A percentile compares a stretch with the other conserved stretches of the same genome.
Conservation (phyloP, 2,113 vertebrate species). For the Petroica traversi region DNA sequence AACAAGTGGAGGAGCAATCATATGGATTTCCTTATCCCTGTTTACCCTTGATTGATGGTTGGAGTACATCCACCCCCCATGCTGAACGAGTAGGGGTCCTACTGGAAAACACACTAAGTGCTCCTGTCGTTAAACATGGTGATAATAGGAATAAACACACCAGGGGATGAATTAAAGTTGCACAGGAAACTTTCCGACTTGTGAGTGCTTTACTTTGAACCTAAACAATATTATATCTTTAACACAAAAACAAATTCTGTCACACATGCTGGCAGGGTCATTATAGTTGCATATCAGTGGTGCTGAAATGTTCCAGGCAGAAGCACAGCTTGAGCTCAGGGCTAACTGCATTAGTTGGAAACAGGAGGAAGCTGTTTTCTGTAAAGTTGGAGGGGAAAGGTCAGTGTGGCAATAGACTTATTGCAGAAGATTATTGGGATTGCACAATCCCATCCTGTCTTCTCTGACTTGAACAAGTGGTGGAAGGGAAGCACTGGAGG, state of each 20-base stretch:
- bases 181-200: conserved; percentile 33
- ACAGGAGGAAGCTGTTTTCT: conserved; percentile 41
- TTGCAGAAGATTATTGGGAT: background rate
- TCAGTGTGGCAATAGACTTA: conserved; percentile 5
- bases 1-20: background rate
- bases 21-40: conserved; percentile 1
- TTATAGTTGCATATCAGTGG: conserved; percentile 6
- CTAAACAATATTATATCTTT: conserved; percentile 43
- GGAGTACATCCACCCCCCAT: background rate
- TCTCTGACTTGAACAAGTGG: background rate
- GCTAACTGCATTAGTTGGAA: background rate
- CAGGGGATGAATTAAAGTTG: conserved; percentile 11
- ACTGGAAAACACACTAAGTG: conserved; percentile 38
- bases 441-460: background rate
- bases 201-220: conserved; percentile 38
- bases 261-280: conserved; percentile 26
- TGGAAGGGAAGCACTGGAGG: background rate
- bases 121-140: conserved; percentile 28
- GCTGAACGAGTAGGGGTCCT: background rate
- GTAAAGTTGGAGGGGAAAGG: conserved; percentile 34
- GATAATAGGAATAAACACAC: conserved; percentile 55
- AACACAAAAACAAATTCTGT: conserved; percentile 10
- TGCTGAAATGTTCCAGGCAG: conserved; percentile 50
- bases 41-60: conserved; percentile 17
- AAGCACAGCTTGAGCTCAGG: conserved; percentile 17